Conservation (phyloP, 2,113 vertebrate genomes). For the Prietella phreatophila region DNA sequence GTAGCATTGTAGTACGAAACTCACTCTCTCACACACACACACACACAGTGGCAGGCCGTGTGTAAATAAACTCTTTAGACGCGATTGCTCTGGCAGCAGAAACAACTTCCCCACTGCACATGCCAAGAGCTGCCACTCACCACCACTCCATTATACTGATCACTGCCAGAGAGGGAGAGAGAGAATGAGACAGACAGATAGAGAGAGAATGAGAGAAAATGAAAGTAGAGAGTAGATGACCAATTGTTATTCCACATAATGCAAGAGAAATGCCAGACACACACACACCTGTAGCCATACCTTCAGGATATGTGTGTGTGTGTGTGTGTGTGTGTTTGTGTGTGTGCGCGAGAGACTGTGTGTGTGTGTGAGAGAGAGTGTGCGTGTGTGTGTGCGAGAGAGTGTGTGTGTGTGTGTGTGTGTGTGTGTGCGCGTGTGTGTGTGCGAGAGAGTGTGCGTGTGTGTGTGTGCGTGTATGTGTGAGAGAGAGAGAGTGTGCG, state of each 20-base stretch:
- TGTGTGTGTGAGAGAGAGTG: no score
- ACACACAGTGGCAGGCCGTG: constrained; percentile 3
- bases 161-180: neutral
- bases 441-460: no score
- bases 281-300: neutral
- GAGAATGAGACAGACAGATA: neutral
- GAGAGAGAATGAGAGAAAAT: neutral
- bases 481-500: no score
- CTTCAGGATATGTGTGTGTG: constrained; percentile 5
- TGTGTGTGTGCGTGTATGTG: no score
- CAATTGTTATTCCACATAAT: neutral
- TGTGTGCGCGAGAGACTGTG: no score
- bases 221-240: neutral
- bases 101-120: neutral
- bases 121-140: neutral
- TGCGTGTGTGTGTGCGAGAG: no score
- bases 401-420: no score
- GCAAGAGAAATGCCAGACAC: neutral
- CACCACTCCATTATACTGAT: neutral
- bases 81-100: constrained; percentile 22
- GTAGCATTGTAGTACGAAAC: neutral
- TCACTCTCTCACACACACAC: neutral
- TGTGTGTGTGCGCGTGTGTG: no score
- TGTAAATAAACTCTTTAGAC: constrained; percentile 60
- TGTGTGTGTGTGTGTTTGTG: neutral